Evolutionary conservation across 2,888 invertebrate species (phyloP).

Genomic region (Keiferia lycopersicella): DNA sequence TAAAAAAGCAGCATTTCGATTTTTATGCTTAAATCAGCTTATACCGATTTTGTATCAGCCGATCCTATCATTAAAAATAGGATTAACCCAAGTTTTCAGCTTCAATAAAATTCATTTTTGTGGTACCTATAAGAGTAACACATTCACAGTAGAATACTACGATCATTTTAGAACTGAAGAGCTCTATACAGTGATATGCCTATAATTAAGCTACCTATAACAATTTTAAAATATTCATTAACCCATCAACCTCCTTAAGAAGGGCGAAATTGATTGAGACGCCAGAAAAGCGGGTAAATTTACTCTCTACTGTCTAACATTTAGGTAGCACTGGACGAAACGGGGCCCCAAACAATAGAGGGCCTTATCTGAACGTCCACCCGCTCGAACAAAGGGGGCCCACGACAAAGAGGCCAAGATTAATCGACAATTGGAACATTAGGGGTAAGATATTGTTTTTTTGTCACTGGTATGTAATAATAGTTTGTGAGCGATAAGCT

Average conservation of each 20-base stretch:
- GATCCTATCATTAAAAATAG: no score
- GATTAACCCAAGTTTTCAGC: no score
- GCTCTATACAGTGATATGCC: no score
- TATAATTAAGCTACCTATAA: no score
- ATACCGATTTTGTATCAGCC: no score
- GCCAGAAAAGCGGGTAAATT: constrained; percentile 1
- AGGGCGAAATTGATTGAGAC: neutral
- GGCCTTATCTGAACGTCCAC: constrained; percentile 10
- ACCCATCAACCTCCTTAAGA: neutral
- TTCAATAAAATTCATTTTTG: no score
- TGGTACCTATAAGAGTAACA: no score
- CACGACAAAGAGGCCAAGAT: constrained; percentile 24
- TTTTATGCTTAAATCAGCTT: no score
- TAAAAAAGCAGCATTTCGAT: no score
- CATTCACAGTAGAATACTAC: no score
- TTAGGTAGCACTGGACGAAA: neutral
- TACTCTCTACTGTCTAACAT: constrained; percentile 2
- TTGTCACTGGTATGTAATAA: constrained; percentile 4
- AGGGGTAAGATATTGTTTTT: constrained; percentile 12
- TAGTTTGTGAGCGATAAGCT: neutral
- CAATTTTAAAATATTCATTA: constrained; percentile 1
- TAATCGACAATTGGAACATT: constrained; percentile 30
- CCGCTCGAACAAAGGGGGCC: constrained; percentile 16
- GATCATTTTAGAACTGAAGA: no score
- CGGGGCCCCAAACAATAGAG: neutral